Percentiles rank a stretch among this genome's conserved stretches.
Evolutionary conservation across 2,888 invertebrate genomes (phyloP).

Genomic region (Watsonalla cultraria): DNA sequence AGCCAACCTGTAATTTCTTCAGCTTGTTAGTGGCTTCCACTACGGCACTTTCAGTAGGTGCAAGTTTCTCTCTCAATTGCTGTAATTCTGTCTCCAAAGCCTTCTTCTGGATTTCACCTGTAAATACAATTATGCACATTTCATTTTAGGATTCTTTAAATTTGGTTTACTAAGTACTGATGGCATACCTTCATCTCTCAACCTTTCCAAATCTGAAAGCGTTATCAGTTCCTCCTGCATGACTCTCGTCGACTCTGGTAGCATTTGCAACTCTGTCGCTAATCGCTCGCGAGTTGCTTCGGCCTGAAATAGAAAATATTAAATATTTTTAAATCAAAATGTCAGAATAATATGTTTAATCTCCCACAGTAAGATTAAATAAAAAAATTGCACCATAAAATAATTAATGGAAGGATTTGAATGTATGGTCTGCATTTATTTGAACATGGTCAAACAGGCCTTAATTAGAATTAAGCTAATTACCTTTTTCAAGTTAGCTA

Average conservation of each 20-base stretch:
- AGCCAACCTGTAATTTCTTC: slow-evolving; percentile 68
- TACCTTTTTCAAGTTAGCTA: slow-evolving; percentile 80
- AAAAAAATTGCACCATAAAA: too few relatives aligned
- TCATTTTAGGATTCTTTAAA: too few relatives aligned
- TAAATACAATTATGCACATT: slow-evolving; percentile 3
- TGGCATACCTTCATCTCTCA: slow-evolving; percentile 70
- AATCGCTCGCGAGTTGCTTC: slow-evolving; percentile 70
- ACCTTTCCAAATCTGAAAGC: slow-evolving; percentile 79
- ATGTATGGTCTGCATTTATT: too few relatives aligned
- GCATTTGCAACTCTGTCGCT: slow-evolving; percentile 79
- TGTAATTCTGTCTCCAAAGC: slow-evolving; percentile 71
- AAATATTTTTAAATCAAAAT: too few relatives aligned
- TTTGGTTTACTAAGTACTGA: too few relatives aligned
- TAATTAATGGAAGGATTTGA: too few relatives aligned
- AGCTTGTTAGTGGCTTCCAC: slow-evolving; percentile 70
- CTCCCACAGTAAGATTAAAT: too few relatives aligned
- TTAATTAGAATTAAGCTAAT: too few relatives aligned
- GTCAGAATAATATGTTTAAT: too few relatives aligned
- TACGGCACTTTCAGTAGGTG: slow-evolving; percentile 70
- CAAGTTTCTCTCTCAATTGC: slow-evolving; percentile 65
- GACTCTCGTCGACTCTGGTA: slow-evolving; percentile 82
- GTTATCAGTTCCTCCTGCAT: slow-evolving; percentile 81
- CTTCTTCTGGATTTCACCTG: slow-evolving; percentile 74
- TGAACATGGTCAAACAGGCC: too few relatives aligned
- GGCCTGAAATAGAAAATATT: slow-evolving; percentile 41